phyloP scores from a whole-genome alignment of 35 echinoderm and acorn worm species.

The Lytechinus pictus region DNA sequence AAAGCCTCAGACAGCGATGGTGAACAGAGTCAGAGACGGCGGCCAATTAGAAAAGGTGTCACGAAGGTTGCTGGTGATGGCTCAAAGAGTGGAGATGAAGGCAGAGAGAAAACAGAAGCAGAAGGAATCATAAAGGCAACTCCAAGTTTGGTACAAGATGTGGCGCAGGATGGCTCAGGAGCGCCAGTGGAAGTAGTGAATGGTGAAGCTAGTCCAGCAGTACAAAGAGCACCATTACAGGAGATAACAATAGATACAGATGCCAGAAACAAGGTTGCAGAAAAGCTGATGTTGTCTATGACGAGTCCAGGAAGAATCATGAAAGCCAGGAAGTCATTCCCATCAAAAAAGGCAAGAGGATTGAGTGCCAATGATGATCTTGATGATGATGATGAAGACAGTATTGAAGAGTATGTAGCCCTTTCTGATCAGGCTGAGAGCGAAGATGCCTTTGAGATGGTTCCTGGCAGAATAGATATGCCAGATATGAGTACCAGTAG shows the following conservation, averaged over 20 bases:
- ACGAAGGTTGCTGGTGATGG: background rate
- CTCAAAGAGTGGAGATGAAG: background rate
- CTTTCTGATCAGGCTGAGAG: background rate
- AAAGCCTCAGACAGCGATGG: conserved; percentile 34
- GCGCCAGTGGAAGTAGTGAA: background rate
- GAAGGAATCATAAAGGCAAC: background rate
- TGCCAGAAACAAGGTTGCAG: background rate
- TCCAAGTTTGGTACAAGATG: background rate
- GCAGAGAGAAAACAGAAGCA: background rate
- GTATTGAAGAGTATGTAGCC: conserved; percentile 26
- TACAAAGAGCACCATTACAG: no score
- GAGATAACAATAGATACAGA: background rate
- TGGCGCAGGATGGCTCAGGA: background rate
- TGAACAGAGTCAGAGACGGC: background rate
- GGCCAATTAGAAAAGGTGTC: background rate
- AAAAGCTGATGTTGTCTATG: background rate
- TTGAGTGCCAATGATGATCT: background rate
- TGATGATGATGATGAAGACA: conserved; percentile 44
- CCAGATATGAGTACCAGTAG: background rate
- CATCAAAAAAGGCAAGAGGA: conserved; percentile 14
- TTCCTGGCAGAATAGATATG: background rate
- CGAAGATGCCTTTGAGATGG: conserved; percentile 10
- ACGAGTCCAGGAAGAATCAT: conserved; percentile 13
- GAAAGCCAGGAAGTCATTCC: conserved; percentile 46
- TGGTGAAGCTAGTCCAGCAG: background rate